Evolutionary conservation across 2,888 invertebrate species (phyloP), one percentile per base, ranked within the genome.

Genomic region (Pyralis farinalis): DNA sequence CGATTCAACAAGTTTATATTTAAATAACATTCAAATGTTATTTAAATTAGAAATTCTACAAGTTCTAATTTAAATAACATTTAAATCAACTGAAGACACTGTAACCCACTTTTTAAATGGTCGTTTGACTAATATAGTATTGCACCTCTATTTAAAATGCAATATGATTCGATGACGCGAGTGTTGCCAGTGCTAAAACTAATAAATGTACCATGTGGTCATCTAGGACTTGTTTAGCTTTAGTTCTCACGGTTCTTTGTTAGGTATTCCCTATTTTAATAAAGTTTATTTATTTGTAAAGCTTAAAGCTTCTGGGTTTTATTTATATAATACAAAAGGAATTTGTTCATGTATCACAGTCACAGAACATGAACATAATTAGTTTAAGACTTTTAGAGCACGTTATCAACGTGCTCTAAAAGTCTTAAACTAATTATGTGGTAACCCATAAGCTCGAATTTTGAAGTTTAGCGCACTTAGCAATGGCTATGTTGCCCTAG

Each of bases 151-250:
- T 11, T 25, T 35, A 27, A 27, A 12, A 29, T 21, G 9, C 37
- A 30, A 16, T 25, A 7, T 25, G 25, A 8, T 20, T 20, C 30
- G 37, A 16, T 29, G 21, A 28, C 27, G 1, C 7, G 7, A 4
- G 16, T 16, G n/a, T n/a, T n/a, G n/a, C n/a, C n/a, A n/a, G n/a
- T 12, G 20, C 9, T 37, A 25, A 10, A 30, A 10, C 8, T 4
- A 46, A 45, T 55, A 12, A 16, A 10, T 27, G 31, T 31, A 38
- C 12, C 32, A 38, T 38, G 32, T 38, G 38, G 25, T 25, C 56
- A 58, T 37, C 60, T 16, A 16, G 7, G 25, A 7, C 25, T 25
- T 7, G 25, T 25, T 4, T 51, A 56, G 37, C 4, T 35, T 27
- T 38, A 33, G 28, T 42, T 42, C 34, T 31, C 42, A 38, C 38